A percentile compares a stretch with the other conserved stretches of the same genome.
These are phyloP conservation scores for Brachynemurus nebulosus DNA, from an alignment of 2,888 invertebrate species.

Conservation along the genomic window DNA sequence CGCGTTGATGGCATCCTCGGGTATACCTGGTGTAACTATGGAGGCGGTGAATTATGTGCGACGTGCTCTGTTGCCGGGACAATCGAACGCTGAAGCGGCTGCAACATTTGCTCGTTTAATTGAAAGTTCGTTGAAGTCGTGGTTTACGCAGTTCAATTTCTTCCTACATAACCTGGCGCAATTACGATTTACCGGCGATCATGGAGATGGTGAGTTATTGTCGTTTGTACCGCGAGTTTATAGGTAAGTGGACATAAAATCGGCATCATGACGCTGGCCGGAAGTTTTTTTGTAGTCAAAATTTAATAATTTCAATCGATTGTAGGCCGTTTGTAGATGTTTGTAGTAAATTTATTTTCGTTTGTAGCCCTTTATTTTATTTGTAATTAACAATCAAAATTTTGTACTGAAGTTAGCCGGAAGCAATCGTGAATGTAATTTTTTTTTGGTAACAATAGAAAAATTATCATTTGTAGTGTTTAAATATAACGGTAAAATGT, in stretches of 20 bases:
- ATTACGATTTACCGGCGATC: conserved; percentile 79
- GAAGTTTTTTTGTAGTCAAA: too few relatives aligned
- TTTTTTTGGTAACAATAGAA: too few relatives aligned
- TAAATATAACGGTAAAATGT: too few relatives aligned
- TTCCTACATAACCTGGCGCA: conserved; percentile 96
- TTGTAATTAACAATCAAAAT: too few relatives aligned
- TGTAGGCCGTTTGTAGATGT: too few relatives aligned
- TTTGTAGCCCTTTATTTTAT: too few relatives aligned
- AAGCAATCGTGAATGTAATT: too few relatives aligned
- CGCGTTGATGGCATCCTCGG: conserved; percentile 84
- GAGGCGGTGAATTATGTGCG: conserved; percentile 89
- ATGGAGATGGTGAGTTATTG: conserved; percentile 63
- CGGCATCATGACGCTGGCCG: too few relatives aligned
- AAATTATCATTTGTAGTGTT: too few relatives aligned
- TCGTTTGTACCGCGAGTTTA: conserved; percentile 91
- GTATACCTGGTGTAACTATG: conserved; percentile 80
- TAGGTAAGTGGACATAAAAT: conserved; percentile 60
- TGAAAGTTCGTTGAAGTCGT: conserved; percentile 81
- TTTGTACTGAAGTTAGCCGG: too few relatives aligned
- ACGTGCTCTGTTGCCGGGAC: conserved; percentile 72
- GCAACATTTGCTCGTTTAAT: conserved; percentile 94
- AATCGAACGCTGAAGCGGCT: conserved; percentile 89
- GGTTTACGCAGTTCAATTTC: conserved; percentile 96
- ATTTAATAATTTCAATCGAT: too few relatives aligned
- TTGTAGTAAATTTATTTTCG: too few relatives aligned